These are phyloP conservation scores for Drosophila nebulosa DNA, from an alignment of 1,140 invertebrate genomes.

Conservation along the genomic window DNA sequence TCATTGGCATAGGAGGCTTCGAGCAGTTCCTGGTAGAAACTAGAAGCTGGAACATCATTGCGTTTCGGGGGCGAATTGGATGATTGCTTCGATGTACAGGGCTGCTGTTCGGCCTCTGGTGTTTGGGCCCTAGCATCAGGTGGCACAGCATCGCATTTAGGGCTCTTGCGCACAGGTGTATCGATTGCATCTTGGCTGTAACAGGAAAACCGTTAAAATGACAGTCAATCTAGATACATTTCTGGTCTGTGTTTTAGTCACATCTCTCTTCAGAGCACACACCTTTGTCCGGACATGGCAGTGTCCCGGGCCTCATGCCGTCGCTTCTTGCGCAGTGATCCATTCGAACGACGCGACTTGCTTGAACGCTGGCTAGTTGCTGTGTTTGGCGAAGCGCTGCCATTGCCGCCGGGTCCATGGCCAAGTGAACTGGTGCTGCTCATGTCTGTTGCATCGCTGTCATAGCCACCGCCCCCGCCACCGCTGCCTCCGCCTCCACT, in stretches of 20 bases:
- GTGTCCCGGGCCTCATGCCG: slow-evolving; percentile 59
- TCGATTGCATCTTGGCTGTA: slow-evolving; percentile 45
- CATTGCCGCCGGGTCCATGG: slow-evolving; percentile 41
- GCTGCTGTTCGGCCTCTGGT: slow-evolving; percentile 65
- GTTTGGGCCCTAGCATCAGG: slow-evolving; percentile 48
- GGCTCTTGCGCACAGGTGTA: slow-evolving; percentile 54
- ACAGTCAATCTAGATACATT: not conserved
- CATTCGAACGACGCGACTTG: slow-evolving; percentile 52
- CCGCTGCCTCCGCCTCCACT: not conserved
- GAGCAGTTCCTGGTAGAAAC: slow-evolving; percentile 74
- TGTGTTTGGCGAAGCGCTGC: slow-evolving; percentile 52
- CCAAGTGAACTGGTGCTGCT: slow-evolving; percentile 78
- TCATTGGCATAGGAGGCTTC: slow-evolving; percentile 78
- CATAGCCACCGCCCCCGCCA: slow-evolving; percentile 35
- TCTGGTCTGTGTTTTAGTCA: too few species aligned
- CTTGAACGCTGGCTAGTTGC: slow-evolving; percentile 32
- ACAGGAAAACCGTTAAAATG: not conserved
- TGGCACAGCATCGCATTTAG: slow-evolving; percentile 49
- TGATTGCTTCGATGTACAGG: slow-evolving; percentile 72
- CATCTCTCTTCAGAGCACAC: too few species aligned
- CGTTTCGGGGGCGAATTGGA: slow-evolving; percentile 61
- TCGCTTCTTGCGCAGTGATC: slow-evolving; percentile 58
- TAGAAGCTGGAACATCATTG: slow-evolving; percentile 47
- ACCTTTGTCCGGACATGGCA: slow-evolving; percentile 31
- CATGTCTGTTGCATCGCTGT: slow-evolving; percentile 78